Percentiles rank a stretch among this genome's conserved stretches.
These are phyloP conservation scores for Sitobion miscanthi DNA, from an alignment of 1,140 invertebrate genomes.

Conservation along the genomic window DNA sequence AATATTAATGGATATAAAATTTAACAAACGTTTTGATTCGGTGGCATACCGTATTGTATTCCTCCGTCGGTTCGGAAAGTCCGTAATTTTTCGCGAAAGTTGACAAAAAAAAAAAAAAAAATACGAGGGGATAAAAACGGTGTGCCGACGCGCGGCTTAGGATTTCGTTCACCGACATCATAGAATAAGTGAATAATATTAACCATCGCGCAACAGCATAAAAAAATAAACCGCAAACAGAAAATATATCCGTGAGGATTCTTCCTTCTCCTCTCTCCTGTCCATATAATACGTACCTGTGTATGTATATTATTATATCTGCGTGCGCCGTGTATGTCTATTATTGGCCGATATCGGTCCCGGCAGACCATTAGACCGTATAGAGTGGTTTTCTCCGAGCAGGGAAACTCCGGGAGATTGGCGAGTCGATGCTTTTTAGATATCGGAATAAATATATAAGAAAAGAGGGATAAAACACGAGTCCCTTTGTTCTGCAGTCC, in stretches of 20 bases:
- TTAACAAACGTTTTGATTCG: neutral
- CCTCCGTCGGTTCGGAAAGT: neutral
- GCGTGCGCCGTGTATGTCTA: neutral
- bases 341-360: conserved; percentile 39
- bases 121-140: neutral
- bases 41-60: neutral
- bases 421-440: conserved; percentile 26
- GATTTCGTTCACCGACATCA: no score
- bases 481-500: neutral
- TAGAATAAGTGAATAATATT: no score
- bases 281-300: neutral
- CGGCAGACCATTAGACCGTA: conserved; percentile 38
- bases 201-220: neutral
- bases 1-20: neutral
- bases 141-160: neutral
- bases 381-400: neutral
- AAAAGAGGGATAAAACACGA: conserved; percentile 12
- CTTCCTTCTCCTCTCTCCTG: neutral
- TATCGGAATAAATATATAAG: conserved; percentile 31
- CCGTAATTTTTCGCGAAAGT: neutral
- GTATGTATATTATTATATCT: neutral
- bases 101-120: neutral
- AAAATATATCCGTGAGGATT: neutral
- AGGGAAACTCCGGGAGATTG: neutral
- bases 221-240: neutral